Conservation (phyloP, 2,113 vertebrate species). For the Propithecus coquereli region DNA sequence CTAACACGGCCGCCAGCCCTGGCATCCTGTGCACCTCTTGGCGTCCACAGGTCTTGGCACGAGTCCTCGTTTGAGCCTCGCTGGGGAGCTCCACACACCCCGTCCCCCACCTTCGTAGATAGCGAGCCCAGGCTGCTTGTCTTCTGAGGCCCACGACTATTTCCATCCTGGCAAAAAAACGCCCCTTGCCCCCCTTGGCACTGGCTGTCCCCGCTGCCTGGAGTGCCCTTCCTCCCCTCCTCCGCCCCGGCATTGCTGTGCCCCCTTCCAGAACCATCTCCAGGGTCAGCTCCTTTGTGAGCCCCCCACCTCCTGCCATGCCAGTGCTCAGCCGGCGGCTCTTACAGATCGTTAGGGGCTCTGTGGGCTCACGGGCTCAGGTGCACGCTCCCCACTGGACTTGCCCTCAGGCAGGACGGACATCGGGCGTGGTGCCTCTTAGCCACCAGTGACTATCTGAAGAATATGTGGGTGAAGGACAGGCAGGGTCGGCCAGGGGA, state of each 20-base stretch:
- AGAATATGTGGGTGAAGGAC: background rate
- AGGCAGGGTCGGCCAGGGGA: background rate
- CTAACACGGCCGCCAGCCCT: fast-evolving
- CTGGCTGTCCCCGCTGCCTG: background rate
- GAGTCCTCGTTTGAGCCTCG: background rate
- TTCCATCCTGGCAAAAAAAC: background rate
- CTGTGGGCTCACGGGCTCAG: fast-evolving
- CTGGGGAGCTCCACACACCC: no score
- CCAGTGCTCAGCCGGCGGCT: background rate
- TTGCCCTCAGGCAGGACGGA: background rate
- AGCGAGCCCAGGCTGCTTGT: background rate
- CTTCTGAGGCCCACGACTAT: background rate
- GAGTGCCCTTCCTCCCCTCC: background rate
- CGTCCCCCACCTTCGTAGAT: fast-evolving
- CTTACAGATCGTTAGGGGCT: background rate
- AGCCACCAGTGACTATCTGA: background rate
- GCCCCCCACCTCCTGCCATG: no score
- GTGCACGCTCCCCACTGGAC: no score
- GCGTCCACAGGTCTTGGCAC: background rate
- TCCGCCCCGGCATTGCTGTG: no score
- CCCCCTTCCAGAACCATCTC: background rate
- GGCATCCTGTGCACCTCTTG: background rate
- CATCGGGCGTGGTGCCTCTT: background rate
- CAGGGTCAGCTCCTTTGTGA: background rate
- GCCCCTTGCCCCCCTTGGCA: background rate